These are phyloP conservation scores for Melanotaenia maccullochi DNA, from an alignment of 2,797 vertebrate species.

Conservation along the genomic window DNA sequence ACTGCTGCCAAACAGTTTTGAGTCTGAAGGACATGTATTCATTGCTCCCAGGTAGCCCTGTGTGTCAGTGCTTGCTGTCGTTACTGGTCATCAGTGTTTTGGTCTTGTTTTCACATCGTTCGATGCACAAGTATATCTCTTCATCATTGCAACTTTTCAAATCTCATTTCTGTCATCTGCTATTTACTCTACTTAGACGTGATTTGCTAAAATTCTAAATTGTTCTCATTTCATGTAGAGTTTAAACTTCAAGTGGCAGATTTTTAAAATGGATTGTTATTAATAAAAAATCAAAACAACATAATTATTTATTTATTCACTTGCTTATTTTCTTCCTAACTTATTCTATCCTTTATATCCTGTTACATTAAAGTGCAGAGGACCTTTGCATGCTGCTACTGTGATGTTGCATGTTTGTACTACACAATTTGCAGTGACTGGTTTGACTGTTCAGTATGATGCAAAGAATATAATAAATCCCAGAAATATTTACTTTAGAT, in stretches of 20 bases:
- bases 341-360: conserved; percentile 6
- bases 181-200: conserved; percentile 26
- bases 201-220: conserved; percentile 25
- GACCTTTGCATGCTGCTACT: conserved; percentile 56
- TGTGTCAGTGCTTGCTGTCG: conserved; percentile 87
- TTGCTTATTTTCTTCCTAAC: conserved; percentile 33
- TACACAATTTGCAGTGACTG: conserved; percentile 11
- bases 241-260: not conserved
- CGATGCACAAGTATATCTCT: conserved; percentile 16
- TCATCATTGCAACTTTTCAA: conserved; percentile 1
- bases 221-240: conserved; percentile 7
- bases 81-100: conserved; percentile 70
- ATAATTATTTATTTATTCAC: not conserved
- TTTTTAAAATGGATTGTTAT: not conserved
- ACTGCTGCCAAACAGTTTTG: conserved; percentile 99
- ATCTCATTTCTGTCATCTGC: conserved; percentile 25
- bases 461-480: not conserved
- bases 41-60: conserved; percentile 99
- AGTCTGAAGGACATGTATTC: conserved; percentile 99
- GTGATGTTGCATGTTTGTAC: conserved; percentile 60
- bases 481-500: conserved; percentile 1
- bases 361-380: conserved; percentile 15
- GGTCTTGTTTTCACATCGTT: conserved; percentile 51
- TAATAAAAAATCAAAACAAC: not conserved
- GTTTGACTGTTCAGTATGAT: conserved; percentile 19